Evolutionary conservation across 2,888 invertebrate genomes (phyloP).

Genomic region (Drosophila nr. medialis): DNA sequence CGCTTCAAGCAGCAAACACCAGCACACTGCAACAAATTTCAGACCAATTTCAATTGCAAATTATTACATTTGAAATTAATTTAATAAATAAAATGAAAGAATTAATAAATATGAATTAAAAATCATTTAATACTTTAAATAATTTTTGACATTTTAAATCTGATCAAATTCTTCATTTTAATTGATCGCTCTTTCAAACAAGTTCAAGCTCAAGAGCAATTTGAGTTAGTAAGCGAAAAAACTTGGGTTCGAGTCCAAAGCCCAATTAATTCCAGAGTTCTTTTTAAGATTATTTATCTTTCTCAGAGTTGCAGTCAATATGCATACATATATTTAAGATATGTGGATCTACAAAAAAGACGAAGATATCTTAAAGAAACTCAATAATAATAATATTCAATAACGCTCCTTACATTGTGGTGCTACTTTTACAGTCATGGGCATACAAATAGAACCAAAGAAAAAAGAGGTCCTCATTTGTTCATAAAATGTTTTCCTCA

Average conservation of each 20-base stretch:
- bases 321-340: neutral
- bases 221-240: neutral
- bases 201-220: no score
- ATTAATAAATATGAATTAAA: neutral
- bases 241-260: neutral
- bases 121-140: neutral
- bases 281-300: neutral
- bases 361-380: neutral
- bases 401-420: neutral
- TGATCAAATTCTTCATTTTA: neutral
- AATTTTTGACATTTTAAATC: neutral
- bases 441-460: neutral
- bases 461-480: neutral
- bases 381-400: neutral
- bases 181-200: no score
- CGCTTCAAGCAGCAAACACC: conserved; percentile 39
- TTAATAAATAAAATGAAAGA: neutral
- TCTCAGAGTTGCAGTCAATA: neutral
- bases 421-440: neutral
- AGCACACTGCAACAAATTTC: conserved; percentile 1
- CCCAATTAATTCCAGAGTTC: neutral
- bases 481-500: neutral
- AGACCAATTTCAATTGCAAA: neutral
- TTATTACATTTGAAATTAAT: neutral
- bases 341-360: neutral